phyloP scores from a whole-genome alignment of 1,140 invertebrate genomes.

The Tyrophagus putrescentiae region DNA sequence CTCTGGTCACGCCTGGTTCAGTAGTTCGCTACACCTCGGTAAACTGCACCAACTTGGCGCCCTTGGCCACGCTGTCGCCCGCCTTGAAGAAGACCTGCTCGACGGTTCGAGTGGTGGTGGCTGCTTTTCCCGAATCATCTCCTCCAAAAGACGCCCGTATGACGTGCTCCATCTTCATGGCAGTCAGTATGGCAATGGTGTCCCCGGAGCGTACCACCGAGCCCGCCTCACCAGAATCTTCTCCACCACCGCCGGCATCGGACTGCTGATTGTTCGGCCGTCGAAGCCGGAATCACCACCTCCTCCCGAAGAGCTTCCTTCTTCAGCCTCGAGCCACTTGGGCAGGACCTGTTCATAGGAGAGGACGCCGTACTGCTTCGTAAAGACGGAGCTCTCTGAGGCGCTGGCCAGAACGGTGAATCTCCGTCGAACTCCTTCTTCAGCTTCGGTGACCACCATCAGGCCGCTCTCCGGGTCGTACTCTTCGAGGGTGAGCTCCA shows the following conservation, averaged over 20 bases:
- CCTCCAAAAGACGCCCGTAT: constrained; percentile 62
- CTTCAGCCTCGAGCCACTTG: not conserved
- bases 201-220: constrained; percentile 64
- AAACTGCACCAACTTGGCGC: constrained; percentile 43
- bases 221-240: constrained; percentile 67
- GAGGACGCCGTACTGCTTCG: not conserved
- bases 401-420: no score
- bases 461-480: no score
- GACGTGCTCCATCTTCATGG: constrained; percentile 99
- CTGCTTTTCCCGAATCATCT: not conserved
- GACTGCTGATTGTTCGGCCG: constrained; percentile 39
- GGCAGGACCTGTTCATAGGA: not conserved
- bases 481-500: no score
- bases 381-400: constrained; percentile 3
- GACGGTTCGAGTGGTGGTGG: no score
- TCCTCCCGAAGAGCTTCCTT: not conserved
- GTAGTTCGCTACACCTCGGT: not conserved
- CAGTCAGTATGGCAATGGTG: constrained; percentile 73
- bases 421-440: no score
- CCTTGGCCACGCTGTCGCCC: constrained; percentile 70
- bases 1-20: not conserved
- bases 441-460: no score
- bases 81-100: constrained; percentile 52
- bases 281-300: not conserved
- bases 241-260: constrained; percentile 90